phyloP scores from a whole-genome alignment of 2,888 invertebrate species.

The Drosophila infuscata region DNA sequence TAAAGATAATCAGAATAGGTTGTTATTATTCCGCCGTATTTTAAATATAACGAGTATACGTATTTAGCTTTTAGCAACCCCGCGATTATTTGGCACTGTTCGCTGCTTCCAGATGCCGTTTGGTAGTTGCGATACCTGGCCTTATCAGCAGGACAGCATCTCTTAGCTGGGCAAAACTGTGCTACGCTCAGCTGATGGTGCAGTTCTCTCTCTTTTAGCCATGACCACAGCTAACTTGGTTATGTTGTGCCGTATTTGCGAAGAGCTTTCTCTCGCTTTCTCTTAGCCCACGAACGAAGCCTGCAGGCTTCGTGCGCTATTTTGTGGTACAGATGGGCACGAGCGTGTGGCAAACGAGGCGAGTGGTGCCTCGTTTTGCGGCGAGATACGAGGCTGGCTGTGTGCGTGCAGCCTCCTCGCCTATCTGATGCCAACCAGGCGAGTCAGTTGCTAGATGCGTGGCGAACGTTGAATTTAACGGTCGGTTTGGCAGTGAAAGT shows the following conservation, averaged over 20 bases:
- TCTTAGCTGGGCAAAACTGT: constrained; percentile 37
- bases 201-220: constrained; percentile 41
- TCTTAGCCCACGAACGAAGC: constrained; percentile 30
- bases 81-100: neutral
- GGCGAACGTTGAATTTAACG: constrained; percentile 84
- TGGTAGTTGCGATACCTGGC: neutral
- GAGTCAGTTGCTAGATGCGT: constrained; percentile 82
- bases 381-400: constrained; percentile 48
- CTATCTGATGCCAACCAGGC: constrained; percentile 68
- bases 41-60: neutral
- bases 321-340: constrained; percentile 31
- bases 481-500: constrained; percentile 82
- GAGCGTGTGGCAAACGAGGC: constrained; percentile 31
- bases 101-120: neutral
- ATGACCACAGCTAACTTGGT: constrained; percentile 54
- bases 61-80: neutral
- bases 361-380: constrained; percentile 41
- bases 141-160: constrained; percentile 25
- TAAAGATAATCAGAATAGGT: neutral
- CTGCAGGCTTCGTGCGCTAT: constrained; percentile 27
- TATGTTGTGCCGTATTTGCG: constrained; percentile 19
- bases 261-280: neutral
- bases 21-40: neutral
- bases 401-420: constrained; percentile 67
- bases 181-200: constrained; percentile 51